Conservation (phyloP, 2,797 vertebrate species). For the Thripadectes ignobilis region DNA sequence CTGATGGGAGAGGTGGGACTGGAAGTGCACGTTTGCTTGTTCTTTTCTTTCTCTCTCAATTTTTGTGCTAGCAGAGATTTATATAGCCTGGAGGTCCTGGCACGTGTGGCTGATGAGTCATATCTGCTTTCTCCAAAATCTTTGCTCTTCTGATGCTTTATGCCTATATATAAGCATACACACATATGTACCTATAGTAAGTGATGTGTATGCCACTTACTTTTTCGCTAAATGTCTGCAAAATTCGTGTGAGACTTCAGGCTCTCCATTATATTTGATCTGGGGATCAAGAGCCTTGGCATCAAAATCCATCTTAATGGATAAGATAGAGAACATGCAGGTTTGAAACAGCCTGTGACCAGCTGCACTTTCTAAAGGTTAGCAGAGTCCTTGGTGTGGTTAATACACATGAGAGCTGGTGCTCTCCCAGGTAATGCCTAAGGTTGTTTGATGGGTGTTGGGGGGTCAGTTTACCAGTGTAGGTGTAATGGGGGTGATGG, state of each 20-base stretch:
- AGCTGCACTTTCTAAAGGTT: not conserved
- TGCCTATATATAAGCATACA: not conserved
- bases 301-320: not conserved
- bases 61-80: not conserved
- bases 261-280: not conserved
- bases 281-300: fast-evolving
- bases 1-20: not conserved
- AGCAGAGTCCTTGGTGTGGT: fast-evolving
- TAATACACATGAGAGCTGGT: fast-evolving
- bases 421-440: not conserved
- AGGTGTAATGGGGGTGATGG: not conserved
- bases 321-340: not conserved
- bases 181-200: fast-evolving
- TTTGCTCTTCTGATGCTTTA: not conserved
- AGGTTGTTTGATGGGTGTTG: fast-evolving
- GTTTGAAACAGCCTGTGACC: not conserved
- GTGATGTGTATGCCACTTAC: not conserved
- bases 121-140: not conserved
- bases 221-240: not conserved
- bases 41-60: not conserved
- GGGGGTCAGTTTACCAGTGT: not conserved
- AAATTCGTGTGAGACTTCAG: not conserved
- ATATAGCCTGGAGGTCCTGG: fast-evolving
- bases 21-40: fast-evolving
- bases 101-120: not conserved